Conservation (phyloP, 1,140 invertebrate species). For the Drosophila prosaltans region DNA sequence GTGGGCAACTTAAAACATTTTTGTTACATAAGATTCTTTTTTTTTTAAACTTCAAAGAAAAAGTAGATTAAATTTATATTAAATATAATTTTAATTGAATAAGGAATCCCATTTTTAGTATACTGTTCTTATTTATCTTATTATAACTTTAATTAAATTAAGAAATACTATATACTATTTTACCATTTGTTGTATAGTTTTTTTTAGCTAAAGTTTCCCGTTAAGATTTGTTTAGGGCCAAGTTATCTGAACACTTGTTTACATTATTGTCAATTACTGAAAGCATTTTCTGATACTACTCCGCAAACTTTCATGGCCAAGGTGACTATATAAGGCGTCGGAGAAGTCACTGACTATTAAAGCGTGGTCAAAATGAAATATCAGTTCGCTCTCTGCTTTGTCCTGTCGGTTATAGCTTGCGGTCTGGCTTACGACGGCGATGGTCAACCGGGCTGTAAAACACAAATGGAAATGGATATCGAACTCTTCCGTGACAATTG, state of each 20-base stretch:
- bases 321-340: slow-evolving; percentile 55
- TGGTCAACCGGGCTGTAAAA: slow-evolving; percentile 65
- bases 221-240: not conserved
- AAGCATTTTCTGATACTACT: slow-evolving; percentile 64
- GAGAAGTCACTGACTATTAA: slow-evolving; percentile 12
- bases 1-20: too few relatives aligned
- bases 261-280: slow-evolving; percentile 48
- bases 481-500: slow-evolving; percentile 57
- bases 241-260: slow-evolving; percentile 25
- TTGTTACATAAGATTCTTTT: too few relatives aligned
- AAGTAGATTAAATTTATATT: too few relatives aligned
- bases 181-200: not conserved
- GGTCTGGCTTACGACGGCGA: slow-evolving; percentile 47
- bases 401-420: slow-evolving; percentile 36
- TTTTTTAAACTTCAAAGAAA: too few relatives aligned
- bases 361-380: slow-evolving; percentile 55
- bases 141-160: not conserved
- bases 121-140: not conserved
- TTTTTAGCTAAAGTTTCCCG: not conserved
- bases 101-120: too few relatives aligned
- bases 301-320: slow-evolving; percentile 28
- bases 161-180: not conserved
- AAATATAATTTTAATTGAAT: too few relatives aligned
- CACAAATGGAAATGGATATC: slow-evolving; percentile 55
- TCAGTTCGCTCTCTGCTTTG: slow-evolving; percentile 49